Conservation (phyloP, 2,113 vertebrate species). For the Cinclus mexicanus region DNA sequence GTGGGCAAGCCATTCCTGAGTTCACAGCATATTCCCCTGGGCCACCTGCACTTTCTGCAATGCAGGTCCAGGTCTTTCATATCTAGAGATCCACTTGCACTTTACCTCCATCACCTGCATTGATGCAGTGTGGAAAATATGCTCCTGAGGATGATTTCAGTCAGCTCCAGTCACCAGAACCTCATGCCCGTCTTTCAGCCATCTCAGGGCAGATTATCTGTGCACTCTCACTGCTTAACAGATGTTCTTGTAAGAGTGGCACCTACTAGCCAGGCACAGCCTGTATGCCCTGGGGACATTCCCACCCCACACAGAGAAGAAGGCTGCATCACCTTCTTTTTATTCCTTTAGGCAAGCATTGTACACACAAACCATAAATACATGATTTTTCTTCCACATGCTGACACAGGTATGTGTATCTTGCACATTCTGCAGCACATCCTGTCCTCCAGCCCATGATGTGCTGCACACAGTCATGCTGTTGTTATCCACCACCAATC, state of each 20-base stretch:
- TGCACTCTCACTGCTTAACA: not conserved
- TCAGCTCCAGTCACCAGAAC: not conserved
- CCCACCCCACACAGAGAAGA: not conserved
- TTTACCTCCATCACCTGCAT: not conserved
- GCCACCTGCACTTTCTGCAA: conserved; percentile 1
- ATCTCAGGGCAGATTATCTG: not conserved
- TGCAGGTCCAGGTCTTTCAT: not conserved
- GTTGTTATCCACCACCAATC: not conserved
- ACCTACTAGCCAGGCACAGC: not conserved
- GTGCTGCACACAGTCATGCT: not conserved
- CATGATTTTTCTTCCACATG: not conserved
- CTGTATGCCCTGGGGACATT: not conserved
- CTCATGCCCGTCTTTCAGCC: not conserved
- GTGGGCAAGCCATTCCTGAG: not conserved
- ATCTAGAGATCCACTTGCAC: not conserved
- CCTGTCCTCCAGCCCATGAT: not conserved
- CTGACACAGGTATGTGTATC: accelerated
- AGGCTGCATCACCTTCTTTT: not conserved
- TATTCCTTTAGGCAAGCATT: not conserved
- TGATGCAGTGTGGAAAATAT: not conserved
- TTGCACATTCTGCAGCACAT: not conserved
- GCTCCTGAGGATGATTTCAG: not conserved
- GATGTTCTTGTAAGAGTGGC: not conserved
- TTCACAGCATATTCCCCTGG: not conserved
- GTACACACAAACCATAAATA: not conserved